Evolutionary conservation across 2,888 invertebrate species (phyloP).

Genomic region (Drosophila mercatorum): DNA sequence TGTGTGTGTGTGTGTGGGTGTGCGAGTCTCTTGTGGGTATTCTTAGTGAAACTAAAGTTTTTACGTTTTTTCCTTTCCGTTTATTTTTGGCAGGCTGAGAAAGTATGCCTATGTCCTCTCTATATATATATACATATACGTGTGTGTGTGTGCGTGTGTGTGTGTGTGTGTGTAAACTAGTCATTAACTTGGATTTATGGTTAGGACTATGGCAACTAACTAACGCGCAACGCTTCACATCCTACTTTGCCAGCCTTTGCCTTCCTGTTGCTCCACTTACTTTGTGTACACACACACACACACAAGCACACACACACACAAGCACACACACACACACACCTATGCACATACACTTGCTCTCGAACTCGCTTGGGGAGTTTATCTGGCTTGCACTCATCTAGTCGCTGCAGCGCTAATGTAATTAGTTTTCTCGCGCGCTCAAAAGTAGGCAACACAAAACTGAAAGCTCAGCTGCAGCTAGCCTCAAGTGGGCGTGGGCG

Average conservation of each 20-base stretch:
- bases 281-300: neutral
- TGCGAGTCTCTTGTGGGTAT: constrained; percentile 13
- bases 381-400: constrained; percentile 42
- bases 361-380: constrained; percentile 6
- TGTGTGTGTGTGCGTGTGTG: constrained; percentile 10
- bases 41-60: constrained; percentile 20
- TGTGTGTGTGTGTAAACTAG: constrained; percentile 11
- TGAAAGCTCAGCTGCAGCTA: constrained; percentile 10
- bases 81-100: constrained; percentile 17
- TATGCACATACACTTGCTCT: neutral
- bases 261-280: constrained; percentile 10
- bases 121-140: neutral
- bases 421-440: constrained; percentile 49
- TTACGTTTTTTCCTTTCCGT: neutral
- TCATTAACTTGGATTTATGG: constrained; percentile 48
- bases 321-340: neutral
- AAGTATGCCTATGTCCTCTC: neutral
- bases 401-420: constrained; percentile 47
- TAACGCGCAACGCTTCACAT: constrained; percentile 3
- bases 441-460: constrained; percentile 31
- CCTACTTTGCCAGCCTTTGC: constrained; percentile 4
- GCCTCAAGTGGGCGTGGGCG: neutral
- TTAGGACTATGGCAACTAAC: constrained; percentile 21
- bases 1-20: neutral
- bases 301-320: neutral